These are phyloP conservation scores for Torymus aiolomorphi DNA, from an alignment of 2,888 invertebrate species.

Conservation along the genomic window DNA sequence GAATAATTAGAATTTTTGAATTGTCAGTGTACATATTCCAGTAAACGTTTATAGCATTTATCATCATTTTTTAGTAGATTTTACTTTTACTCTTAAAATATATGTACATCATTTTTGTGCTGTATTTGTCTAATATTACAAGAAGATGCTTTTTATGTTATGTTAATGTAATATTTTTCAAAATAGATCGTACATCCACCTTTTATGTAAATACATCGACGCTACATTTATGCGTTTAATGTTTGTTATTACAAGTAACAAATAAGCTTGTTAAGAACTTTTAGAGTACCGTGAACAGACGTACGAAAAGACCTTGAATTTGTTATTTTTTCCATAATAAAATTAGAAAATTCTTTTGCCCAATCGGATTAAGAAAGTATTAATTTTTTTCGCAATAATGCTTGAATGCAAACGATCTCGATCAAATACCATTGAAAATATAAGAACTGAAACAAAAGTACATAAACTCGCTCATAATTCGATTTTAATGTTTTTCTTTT, in stretches of 20 bases:
- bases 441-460: too few relatives aligned
- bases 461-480: too few relatives aligned
- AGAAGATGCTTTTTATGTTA: conserved; percentile 1
- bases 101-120: conserved; percentile 15
- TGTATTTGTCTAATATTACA: conserved; percentile 1
- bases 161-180: neutral
- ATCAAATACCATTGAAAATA: too few relatives aligned
- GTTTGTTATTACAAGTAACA: too few relatives aligned
- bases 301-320: too few relatives aligned
- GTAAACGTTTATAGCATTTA: neutral
- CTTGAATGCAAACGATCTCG: too few relatives aligned
- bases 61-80: neutral
- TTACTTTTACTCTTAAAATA: conserved; percentile 17
- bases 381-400: too few relatives aligned
- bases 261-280: too few relatives aligned
- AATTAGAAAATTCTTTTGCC: too few relatives aligned
- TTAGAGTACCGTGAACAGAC: neutral
- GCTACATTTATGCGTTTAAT: too few relatives aligned
- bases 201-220: neutral
- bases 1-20: conserved; percentile 1
- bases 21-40: neutral
- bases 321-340: too few relatives aligned
- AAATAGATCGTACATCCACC: conserved; percentile 2
- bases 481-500: neutral
- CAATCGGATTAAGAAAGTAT: too few relatives aligned